phyloP scores from a whole-genome alignment of 2,113 vertebrate genomes.

The Menura novaehollandiae region DNA sequence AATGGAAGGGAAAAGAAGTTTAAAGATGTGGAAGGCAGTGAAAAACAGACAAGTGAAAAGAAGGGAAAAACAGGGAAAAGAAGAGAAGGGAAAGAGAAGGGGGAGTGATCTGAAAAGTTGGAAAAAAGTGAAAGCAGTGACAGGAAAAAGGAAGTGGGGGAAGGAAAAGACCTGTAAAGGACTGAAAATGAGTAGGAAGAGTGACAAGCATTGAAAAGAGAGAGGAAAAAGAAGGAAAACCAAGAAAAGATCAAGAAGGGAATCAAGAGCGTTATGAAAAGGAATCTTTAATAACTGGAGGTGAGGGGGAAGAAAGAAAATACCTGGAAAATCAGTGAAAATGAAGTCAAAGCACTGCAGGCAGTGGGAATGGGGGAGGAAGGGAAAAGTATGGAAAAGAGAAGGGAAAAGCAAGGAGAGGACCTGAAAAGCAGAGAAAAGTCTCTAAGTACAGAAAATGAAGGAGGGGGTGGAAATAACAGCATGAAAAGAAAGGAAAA shows the following conservation, averaged over 20 bases:
- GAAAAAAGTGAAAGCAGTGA: background rate
- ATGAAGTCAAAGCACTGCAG: background rate
- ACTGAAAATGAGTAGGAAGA: background rate
- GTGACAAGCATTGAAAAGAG: background rate
- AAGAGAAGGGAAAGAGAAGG: background rate
- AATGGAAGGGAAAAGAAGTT: background rate
- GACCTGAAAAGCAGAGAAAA: background rate
- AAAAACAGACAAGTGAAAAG: too few species aligned
- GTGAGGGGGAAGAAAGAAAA: background rate
- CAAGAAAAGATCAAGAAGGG: background rate
- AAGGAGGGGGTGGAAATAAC: background rate
- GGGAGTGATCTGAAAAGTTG: background rate
- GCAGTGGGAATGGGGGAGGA: background rate
- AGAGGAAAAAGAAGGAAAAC: too few species aligned
- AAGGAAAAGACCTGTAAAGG: background rate
- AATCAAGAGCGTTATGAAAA: background rate
- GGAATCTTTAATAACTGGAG: background rate
- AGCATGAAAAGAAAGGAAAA: background rate
- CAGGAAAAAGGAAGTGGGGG: background rate
- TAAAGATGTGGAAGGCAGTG: background rate
- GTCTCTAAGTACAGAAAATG: background rate
- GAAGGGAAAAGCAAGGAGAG: background rate
- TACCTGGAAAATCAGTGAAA: background rate
- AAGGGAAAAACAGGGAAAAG: background rate
- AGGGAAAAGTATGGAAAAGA: background rate